Conservation (phyloP, 2,113 vertebrate species). For the Tupaia chinensis region DNA sequence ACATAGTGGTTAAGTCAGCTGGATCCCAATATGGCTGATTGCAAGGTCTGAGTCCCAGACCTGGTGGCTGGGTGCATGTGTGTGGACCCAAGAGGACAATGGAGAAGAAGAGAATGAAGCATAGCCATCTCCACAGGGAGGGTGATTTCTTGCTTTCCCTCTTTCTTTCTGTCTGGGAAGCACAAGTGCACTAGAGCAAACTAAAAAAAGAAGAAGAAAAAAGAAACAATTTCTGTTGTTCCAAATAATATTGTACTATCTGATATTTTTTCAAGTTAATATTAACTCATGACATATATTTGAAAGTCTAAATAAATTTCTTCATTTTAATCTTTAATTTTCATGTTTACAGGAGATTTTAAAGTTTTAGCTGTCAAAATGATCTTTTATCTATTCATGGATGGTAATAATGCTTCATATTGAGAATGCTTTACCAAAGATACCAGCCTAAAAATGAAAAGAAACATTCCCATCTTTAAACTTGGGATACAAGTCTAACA, state of each 20-base stretch:
- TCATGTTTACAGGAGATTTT: neutral
- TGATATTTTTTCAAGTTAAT: neutral
- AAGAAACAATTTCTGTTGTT: neutral
- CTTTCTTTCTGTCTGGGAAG: no score
- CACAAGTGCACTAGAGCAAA: no score
- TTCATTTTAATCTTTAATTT: constrained; percentile 20
- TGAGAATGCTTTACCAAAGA: neutral
- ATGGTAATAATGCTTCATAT: neutral
- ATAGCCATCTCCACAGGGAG: no score
- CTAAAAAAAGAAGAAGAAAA: neutral
- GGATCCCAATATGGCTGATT: no score
- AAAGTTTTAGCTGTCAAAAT: neutral
- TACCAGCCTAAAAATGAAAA: neutral
- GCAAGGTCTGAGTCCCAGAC: no score
- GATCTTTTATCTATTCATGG: neutral
- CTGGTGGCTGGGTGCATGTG: no score
- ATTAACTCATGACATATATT: neutral
- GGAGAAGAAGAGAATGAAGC: no score
- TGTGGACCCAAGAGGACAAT: no score
- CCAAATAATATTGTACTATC: neutral
- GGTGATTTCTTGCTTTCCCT: no score
- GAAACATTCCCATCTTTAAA: neutral
- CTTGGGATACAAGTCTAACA: neutral
- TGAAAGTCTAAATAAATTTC: neutral
- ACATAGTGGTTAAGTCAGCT: no score